Percentiles rank a stretch among this genome's conserved stretches.
These are phyloP conservation scores for Catocala nupta DNA, from an alignment of 2,888 invertebrate genomes.

Conservation along the genomic window DNA sequence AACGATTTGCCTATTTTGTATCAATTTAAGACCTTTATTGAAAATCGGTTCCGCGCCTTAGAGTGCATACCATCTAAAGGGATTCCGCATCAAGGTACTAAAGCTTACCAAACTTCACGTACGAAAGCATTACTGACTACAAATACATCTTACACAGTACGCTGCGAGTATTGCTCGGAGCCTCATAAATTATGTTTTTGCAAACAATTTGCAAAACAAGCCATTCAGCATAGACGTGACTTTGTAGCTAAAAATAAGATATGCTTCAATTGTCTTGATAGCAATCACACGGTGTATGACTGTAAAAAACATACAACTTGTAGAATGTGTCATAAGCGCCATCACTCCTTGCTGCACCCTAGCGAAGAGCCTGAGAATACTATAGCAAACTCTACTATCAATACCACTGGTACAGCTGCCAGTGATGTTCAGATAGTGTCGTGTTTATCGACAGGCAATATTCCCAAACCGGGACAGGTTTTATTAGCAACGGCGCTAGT, in stretches of 20 bases:
- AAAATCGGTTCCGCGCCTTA: conserved; percentile 6
- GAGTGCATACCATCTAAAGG: conserved; percentile 7
- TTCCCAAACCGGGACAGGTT: conserved; percentile 27
- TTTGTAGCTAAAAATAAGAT: background rate
- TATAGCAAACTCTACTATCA: background rate
- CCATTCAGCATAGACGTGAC: background rate
- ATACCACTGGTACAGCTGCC: conserved; percentile 5
- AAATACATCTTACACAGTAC: background rate
- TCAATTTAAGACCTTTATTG: conserved; percentile 8
- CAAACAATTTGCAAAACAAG: background rate
- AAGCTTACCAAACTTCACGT: background rate
- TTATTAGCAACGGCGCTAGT: conserved; percentile 22
- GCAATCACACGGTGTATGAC: background rate
- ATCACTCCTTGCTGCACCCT: conserved; percentile 23
- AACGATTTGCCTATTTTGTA: conserved; percentile 42
- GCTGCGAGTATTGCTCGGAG: conserved; percentile 42
- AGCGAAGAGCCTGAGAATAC: conserved; percentile 4
- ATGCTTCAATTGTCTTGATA: conserved; percentile 2
- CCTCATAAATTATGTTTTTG: conserved; percentile 30
- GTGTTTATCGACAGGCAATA: conserved; percentile 15
- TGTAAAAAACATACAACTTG: conserved; percentile 8
- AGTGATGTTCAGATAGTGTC: conserved; percentile 16
- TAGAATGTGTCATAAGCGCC: conserved; percentile 14
- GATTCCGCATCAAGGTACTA: conserved; percentile 13
- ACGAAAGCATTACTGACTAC: conserved; percentile 15